A percentile compares a stretch with the other conserved stretches of the same genome.
phyloP scores from a whole-genome alignment of 2,888 invertebrate genomes.

The Ichneumoninae sp. region DNA sequence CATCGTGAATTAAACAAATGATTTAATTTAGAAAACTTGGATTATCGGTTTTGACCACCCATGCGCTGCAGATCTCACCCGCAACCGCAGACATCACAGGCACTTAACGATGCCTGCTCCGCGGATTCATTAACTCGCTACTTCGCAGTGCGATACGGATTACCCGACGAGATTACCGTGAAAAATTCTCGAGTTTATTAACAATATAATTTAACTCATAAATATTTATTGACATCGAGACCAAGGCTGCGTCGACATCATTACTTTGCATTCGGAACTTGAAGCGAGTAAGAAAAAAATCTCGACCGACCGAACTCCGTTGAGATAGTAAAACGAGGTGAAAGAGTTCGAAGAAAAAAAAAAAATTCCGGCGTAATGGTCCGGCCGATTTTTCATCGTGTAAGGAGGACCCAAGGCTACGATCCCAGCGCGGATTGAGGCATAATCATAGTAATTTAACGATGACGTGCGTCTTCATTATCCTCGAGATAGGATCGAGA shows the following conservation, averaged over 20 bases:
- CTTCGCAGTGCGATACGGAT: neutral
- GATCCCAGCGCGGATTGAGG: conserved; percentile 56
- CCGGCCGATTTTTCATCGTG: conserved; percentile 55
- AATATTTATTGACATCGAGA: conserved; percentile 5
- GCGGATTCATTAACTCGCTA: neutral
- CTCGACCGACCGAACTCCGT: conserved; percentile 1
- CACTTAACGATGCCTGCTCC: neutral
- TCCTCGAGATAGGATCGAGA: conserved; percentile 58
- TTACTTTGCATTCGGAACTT: conserved; percentile 8
- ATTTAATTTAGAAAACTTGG: too few species aligned
- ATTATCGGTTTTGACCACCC: too few species aligned
- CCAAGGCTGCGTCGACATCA: neutral
- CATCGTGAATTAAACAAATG: too few species aligned
- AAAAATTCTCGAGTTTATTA: conserved; percentile 7
- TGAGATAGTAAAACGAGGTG: conserved; percentile 37
- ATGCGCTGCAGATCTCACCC: too few species aligned
- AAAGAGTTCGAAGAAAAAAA: conserved; percentile 48
- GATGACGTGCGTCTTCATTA: conserved; percentile 67
- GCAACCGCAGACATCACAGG: neutral
- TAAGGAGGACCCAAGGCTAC: conserved; percentile 52
- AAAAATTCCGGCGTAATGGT: conserved; percentile 53
- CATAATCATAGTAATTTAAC: conserved; percentile 62
- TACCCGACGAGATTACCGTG: neutral
- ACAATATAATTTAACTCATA: neutral
- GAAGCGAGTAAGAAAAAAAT: neutral